phyloP scores from a whole-genome alignment of 2,888 invertebrate species.

The Pinctada fucata region DNA sequence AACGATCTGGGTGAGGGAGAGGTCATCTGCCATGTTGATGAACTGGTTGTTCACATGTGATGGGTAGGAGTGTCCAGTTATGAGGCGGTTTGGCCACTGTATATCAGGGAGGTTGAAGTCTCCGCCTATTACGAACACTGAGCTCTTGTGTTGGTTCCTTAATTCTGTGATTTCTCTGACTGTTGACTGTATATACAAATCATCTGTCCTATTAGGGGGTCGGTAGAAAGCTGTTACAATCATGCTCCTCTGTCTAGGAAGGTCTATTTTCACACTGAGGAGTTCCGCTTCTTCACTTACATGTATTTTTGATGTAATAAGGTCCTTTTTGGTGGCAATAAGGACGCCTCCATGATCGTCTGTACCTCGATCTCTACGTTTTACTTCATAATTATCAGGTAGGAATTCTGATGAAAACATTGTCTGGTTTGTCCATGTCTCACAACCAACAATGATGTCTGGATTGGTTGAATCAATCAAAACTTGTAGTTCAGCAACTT shows the following conservation, averaged over 20 bases:
- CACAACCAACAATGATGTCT: neutral
- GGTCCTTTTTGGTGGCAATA: neutral
- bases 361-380: neutral
- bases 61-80: neutral
- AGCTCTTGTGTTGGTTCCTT: neutral
- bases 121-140: neutral
- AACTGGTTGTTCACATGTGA: neutral
- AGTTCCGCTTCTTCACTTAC: neutral
- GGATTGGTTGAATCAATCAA: neutral
- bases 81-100: neutral
- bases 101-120: neutral
- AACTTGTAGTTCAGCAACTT: neutral
- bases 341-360: neutral
- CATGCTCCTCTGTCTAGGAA: neutral
- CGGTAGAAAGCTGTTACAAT: neutral
- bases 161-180: neutral
- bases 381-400: neutral
- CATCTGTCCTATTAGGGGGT: neutral
- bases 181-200: neutral
- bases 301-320: neutral
- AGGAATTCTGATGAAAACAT: neutral
- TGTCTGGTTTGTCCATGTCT: neutral
- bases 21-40: neutral
- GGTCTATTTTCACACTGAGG: neutral
- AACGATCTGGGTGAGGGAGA: neutral